Evolutionary conservation across 2,888 invertebrate genomes (phyloP), one percentile per base, ranked within the genome.

Genomic region (Aplocera efformata): DNA sequence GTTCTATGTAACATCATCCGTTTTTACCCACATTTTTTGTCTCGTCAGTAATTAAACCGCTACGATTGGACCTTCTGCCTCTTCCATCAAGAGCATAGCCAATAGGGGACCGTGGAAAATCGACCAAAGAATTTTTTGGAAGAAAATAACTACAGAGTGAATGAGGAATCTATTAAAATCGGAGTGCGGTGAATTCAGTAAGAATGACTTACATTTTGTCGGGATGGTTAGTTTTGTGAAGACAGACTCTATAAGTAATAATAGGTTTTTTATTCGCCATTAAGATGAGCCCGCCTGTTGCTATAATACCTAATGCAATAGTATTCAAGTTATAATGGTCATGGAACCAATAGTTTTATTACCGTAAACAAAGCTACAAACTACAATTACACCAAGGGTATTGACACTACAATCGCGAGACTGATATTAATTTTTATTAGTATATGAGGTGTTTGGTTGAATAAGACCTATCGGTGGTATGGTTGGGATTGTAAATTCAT

Each of bases 31-130:
- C 10, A 20, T 46, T 50, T 51, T 55, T 55, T 55, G 46, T 48
- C 43, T 48, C 32, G 31, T 17, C 34, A 22, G 22, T 45, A 42
- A 44, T 46, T 48, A 42, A 30, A 40, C 34, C 34, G 47, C 42
- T 39, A 34, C 46, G 26, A 53, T 53, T 53, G 50, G 50, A 41
- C 38, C 2, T 5, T 17, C 13, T 17, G 13, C 13, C 41, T 39
- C 21, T 20, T 39, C 41, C 34, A 30, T 36, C 40, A 36, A 32
- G 46, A 39, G 42, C 52, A 47, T 42, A 36, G 50, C 53, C 53
- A 53, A 53, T 53, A 44, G 44, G 31, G 33, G 39, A 43, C 56
- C 61, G 56, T 59, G 48, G 29, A 50, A 32, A 61, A 61, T 60
- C 37, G 38, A 26, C 43, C 33, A 49, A 53, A 49, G 44, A 45